Evolutionary conservation across 2,888 invertebrate genomes (phyloP).

Genomic region (Crioceris asparagi): DNA sequence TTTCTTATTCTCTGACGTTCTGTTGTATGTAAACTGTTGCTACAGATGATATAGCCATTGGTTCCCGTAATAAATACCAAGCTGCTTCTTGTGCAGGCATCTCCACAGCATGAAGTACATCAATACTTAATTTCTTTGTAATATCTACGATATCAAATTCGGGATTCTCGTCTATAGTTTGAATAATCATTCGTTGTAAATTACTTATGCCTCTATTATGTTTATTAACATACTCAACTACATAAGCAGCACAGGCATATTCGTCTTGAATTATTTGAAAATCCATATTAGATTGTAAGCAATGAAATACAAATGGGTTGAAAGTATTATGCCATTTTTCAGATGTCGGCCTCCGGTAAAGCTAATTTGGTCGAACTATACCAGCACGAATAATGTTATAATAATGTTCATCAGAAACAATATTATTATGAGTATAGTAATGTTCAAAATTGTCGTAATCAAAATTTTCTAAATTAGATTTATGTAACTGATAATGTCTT

Average conservation of each 20-base stretch:
- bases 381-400: conserved; percentile 18
- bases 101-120: background rate
- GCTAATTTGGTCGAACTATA: conserved; percentile 27
- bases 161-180: conserved; percentile 29
- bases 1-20: conserved; percentile 31
- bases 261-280: conserved; percentile 32
- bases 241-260: too few relatives aligned
- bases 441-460: conserved; percentile 2
- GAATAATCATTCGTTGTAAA: conserved; percentile 28
- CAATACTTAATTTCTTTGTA: conserved; percentile 2
- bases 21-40: conserved; percentile 28
- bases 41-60: conserved; percentile 18
- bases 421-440: conserved; percentile 13
- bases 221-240: too few relatives aligned
- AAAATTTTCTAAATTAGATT: background rate
- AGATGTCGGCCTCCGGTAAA: conserved; percentile 25
- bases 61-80: conserved; percentile 33
- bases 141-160: too few relatives aligned
- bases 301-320: conserved; percentile 31
- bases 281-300: conserved; percentile 31
- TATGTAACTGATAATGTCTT: conserved; percentile 4
- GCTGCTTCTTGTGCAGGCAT: conserved; percentile 29
- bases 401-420: conserved; percentile 23
- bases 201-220: too few relatives aligned
- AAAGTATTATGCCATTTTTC: conserved; percentile 35